These are phyloP conservation scores for Myotis myotis DNA, from an alignment of 2,797 vertebrate genomes.

Conservation along the genomic window DNA sequence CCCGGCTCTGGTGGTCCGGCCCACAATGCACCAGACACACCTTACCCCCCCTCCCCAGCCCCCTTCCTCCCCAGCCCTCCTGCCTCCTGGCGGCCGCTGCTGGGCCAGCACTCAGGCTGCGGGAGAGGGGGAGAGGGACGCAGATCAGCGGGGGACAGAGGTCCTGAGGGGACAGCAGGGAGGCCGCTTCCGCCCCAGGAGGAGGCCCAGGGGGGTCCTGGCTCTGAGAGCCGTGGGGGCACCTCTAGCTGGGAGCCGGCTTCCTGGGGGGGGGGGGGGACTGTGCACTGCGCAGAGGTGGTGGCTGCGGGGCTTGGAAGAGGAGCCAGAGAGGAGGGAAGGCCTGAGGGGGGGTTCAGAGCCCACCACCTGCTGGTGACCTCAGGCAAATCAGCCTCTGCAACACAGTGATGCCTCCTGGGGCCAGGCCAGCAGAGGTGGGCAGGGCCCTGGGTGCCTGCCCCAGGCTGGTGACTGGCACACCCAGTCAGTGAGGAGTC, in stretches of 20 bases:
- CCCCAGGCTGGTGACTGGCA: rapidly evolving
- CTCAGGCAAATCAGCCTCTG: background rate
- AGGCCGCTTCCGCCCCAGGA: background rate
- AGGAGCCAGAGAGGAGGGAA: no score
- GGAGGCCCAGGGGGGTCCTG: rapidly evolving
- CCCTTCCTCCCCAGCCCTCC: no score
- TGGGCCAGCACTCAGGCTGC: background rate
- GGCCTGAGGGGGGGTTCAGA: background rate
- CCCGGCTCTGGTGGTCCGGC: background rate
- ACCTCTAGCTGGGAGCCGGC: rapidly evolving
- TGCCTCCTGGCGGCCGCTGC: background rate
- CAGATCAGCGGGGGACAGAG: background rate
- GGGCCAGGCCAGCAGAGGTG: rapidly evolving
- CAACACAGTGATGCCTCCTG: background rate
- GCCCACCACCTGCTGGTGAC: rapidly evolving
- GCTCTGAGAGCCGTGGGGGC: rapidly evolving
- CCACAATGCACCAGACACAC: rapidly evolving
- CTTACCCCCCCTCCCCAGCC: no score
- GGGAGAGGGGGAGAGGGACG: rapidly evolving
- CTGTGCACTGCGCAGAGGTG: rapidly evolving
- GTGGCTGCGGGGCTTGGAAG: no score
- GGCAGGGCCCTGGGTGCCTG: background rate
- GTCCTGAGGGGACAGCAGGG: rapidly evolving
- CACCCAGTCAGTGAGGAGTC: no score
- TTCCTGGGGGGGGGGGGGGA: background rate